Evolutionary conservation across 2,888 invertebrate species (phyloP), one percentile per base, ranked within the genome.

Genomic region (Tineola bisselliella): DNA sequence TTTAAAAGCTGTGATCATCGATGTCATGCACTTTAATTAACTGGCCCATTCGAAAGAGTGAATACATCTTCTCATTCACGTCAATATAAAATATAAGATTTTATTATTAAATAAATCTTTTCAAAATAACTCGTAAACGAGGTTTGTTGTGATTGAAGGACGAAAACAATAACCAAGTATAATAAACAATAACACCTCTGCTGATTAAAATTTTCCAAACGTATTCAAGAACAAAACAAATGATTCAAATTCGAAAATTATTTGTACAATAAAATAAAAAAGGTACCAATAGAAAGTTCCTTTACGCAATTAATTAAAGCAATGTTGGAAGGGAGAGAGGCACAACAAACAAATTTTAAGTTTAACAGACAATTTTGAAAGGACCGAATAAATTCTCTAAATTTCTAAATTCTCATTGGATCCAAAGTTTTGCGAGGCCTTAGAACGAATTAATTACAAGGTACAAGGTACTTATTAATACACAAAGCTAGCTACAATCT

Each of bases 281-380:
- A n/a, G n/a, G 8, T 48, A 8, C 15, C 8, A 48, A 48, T 8
- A 48, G 10, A 13, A 48, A 18, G 17, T 48, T 8, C 18, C 5
- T 48, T 48, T 4, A 48, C 17, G 15, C 6, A 54, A 54, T 54
- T 54, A 54, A 54, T 54, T 54, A 54, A 25, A 54, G 19, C 18
- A 54, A 54, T 54, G 54, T 18, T 48, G 18, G 48, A 12, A 38
- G 2, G n/a, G 10, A 48, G 54, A 25, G 54, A 54, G n/a, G 25
- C 10, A 54, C 25, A 54, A 54, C n/a, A 54, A 54, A 54, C 54
- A 54, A 54, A 25, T 54, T 54, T 12, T 19, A 54, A 54, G 54
- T 54, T 54, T 54, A 19, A 54, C 54, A 25, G 54, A 54, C 54
- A 54, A 54, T 25, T 54, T 18, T 54, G 54, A 54, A 54, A 25